These are phyloP conservation scores for Pterophyllum scalare DNA, from an alignment of 2,113 vertebrate species.

Conservation along the genomic window DNA sequence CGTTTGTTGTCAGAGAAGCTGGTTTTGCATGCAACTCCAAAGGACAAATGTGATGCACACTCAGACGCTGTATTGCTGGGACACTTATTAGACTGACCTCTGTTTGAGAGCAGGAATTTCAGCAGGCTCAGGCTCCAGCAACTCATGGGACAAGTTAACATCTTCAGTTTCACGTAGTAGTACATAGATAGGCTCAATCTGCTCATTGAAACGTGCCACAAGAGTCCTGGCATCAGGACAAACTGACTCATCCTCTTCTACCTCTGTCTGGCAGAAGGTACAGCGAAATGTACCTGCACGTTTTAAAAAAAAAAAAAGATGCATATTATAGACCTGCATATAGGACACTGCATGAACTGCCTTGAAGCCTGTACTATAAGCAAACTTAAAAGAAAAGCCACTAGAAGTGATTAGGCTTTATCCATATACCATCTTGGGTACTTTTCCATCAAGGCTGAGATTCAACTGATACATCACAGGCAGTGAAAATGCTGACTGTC, in stretches of 20 bases:
- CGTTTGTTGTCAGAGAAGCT: no score
- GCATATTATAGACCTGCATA: not conserved
- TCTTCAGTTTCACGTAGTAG: constrained; percentile 95
- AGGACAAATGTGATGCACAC: not conserved
- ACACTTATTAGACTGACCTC: constrained; percentile 81
- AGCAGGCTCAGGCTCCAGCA: constrained; percentile 94
- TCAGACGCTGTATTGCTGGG: not conserved
- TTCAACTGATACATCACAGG: not conserved
- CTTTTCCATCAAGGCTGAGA: no score
- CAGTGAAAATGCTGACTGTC: not conserved
- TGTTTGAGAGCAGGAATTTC: constrained; percentile 97
- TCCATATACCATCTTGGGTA: not conserved
- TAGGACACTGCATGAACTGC: not conserved
- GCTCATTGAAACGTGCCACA: constrained; percentile 97
- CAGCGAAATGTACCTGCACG: constrained; percentile 91
- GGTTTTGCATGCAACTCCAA: not conserved
- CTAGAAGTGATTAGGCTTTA: not conserved
- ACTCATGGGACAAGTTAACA: constrained; percentile 91
- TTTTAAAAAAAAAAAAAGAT: not conserved
- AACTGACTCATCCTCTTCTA: constrained; percentile 95
- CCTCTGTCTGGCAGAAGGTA: constrained; percentile 96
- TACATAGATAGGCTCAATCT: constrained; percentile 97
- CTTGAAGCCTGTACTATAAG: not conserved
- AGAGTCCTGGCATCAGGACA: constrained; percentile 94
- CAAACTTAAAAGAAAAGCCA: not conserved